Conservation (phyloP, 2,113 vertebrate species). For the Myanophis thanlyinensis region DNA sequence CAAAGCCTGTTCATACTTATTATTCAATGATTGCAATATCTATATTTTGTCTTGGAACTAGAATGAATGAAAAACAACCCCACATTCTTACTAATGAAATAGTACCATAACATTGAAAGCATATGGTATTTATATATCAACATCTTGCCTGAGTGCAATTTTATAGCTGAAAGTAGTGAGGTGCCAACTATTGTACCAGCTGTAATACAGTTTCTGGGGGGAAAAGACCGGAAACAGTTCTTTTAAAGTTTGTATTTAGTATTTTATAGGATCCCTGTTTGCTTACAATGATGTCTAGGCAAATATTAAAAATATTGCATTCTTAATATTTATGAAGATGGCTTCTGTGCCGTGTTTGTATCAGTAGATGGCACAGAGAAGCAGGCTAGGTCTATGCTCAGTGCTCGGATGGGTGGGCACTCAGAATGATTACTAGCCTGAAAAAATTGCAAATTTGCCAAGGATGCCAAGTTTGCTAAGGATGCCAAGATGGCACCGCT, state of each 20-base stretch:
- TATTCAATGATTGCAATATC: neutral
- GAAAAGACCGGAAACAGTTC: neutral
- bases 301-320: neutral
- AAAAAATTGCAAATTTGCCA: too few relatives aligned
- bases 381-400: too few relatives aligned
- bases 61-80: neutral
- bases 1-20: neutral
- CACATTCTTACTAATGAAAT: neutral
- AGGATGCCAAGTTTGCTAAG: too few relatives aligned
- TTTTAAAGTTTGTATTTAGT: neutral
- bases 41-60: neutral
- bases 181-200: neutral
- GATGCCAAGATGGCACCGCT: too few relatives aligned
- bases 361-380: too few relatives aligned
- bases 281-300: neutral
- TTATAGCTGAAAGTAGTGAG: constrained; percentile 1
- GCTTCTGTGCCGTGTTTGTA: too few relatives aligned
- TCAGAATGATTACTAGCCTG: too few relatives aligned
- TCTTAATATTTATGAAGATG: neutral
- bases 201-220: neutral
- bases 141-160: neutral
- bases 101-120: neutral
- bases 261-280: neutral
- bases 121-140: constrained; percentile 10
- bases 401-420: too few relatives aligned